Conservation (phyloP, 2,113 vertebrate species). For the Notothenia rossii region DNA sequence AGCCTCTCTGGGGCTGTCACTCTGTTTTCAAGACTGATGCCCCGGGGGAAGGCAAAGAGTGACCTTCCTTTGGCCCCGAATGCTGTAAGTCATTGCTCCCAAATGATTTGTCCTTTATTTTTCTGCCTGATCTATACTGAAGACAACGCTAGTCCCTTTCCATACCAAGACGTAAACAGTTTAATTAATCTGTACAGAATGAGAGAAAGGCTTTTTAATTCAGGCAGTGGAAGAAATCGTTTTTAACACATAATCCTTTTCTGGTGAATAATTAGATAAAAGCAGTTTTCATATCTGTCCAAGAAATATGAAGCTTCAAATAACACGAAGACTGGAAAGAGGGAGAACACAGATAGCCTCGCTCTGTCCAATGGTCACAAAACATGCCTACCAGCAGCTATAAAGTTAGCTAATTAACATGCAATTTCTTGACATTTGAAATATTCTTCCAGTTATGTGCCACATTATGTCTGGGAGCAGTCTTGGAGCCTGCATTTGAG, state of each 20-base stretch:
- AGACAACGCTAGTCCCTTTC: conserved; percentile 14
- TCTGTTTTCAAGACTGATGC: conserved; percentile 80
- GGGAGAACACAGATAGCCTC: neutral
- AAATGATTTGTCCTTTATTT: conserved; percentile 35
- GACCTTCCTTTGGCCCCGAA: conserved; percentile 73
- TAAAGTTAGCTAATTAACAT: neutral
- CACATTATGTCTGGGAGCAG: neutral
- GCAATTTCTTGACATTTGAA: too few relatives aligned
- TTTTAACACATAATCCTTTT: neutral
- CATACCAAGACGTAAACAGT: neutral
- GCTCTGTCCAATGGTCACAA: neutral
- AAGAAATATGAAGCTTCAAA: neutral
- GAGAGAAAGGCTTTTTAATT: neutral
- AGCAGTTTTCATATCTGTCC: neutral
- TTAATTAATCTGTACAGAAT: conserved; percentile 20
- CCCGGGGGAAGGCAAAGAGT: conserved; percentile 71
- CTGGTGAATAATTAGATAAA: neutral
- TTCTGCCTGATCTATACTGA: conserved; percentile 27
- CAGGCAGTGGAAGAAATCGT: too few relatives aligned
- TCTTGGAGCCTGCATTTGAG: neutral
- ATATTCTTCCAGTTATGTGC: neutral
- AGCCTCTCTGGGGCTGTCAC: conserved; percentile 70
- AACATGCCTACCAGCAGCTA: neutral
- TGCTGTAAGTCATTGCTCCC: conserved; percentile 51
- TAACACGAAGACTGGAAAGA: neutral